Conservation (phyloP, 2,113 vertebrate genomes). For the Rissa tridactyla region DNA sequence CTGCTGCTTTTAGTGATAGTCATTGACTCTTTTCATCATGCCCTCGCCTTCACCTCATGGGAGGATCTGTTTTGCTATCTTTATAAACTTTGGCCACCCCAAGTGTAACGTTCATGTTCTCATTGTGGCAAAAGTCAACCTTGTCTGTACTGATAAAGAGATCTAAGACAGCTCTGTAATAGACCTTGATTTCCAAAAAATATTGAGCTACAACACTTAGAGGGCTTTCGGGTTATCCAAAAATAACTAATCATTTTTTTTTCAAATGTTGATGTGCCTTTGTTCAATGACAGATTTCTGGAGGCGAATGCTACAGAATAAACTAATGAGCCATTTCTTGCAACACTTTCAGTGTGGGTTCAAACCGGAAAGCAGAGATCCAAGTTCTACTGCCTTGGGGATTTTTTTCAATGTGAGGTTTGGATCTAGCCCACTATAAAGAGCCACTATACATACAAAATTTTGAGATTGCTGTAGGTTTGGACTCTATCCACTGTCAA, state of each 20-base stretch:
- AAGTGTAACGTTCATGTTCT: neutral
- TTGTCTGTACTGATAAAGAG: neutral
- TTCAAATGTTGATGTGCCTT: slow-evolving; percentile 2
- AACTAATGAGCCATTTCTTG: slow-evolving; percentile 53
- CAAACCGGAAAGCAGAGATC: slow-evolving; percentile 45
- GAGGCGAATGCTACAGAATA: neutral
- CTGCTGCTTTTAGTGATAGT: neutral
- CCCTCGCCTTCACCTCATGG: neutral
- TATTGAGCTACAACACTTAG: neutral
- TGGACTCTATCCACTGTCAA: slow-evolving; percentile 39
- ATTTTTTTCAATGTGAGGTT: slow-evolving; percentile 47
- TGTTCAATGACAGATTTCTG: slow-evolving; percentile 44
- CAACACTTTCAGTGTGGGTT: slow-evolving; percentile 39
- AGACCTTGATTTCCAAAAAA: slow-evolving; percentile 14
- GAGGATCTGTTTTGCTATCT: neutral
- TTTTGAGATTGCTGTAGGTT: slow-evolving; percentile 31
- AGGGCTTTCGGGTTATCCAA: slow-evolving; percentile 32
- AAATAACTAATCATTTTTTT: slow-evolving; percentile 22
- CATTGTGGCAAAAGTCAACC: neutral
- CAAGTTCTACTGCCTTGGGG: slow-evolving; percentile 36
- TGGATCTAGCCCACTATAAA: slow-evolving; percentile 39
- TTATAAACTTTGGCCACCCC: neutral
- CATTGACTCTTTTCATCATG: neutral
- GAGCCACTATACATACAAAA: slow-evolving; percentile 22
- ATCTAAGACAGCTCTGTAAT: neutral